Conservation (phyloP, 2,797 vertebrate species). For the Anabacerthia variegaticeps region DNA sequence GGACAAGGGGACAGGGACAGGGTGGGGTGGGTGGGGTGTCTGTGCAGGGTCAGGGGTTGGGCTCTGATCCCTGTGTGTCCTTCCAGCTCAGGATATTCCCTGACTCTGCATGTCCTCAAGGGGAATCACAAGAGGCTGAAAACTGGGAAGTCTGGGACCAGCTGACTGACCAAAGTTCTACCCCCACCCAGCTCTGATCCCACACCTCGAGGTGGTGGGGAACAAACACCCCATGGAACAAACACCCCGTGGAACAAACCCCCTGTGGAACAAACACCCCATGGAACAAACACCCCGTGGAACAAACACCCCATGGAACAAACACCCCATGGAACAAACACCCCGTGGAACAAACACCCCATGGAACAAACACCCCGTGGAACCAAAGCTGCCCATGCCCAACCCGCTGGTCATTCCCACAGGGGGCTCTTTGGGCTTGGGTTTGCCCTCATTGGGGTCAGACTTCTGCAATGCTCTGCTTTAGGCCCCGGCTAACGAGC, state of each 20-base stretch:
- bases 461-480: not conserved
- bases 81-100: not conserved
- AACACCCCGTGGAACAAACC: too few species aligned
- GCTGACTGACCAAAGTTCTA: not conserved
- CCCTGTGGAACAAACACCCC: too few species aligned
- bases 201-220: not conserved
- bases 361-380: too few species aligned
- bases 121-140: not conserved
- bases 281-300: too few species aligned
- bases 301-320: too few species aligned
- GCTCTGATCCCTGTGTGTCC: accelerated
- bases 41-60: not conserved
- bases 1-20: not conserved
- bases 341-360: too few species aligned
- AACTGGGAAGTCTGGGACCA: not conserved
- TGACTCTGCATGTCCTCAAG: accelerated
- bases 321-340: too few species aligned
- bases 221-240: not conserved
- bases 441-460: not conserved
- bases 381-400: not conserved
- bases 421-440: accelerated
- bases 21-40: not conserved
- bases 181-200: not conserved
- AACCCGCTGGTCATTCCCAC: not conserved
- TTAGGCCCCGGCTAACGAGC: not conserved